A percentile compares a stretch with the other conserved stretches of the same genome.
Conservation (phyloP, 2,888 invertebrate species). For the Petrolisthes manimaculis region DNA sequence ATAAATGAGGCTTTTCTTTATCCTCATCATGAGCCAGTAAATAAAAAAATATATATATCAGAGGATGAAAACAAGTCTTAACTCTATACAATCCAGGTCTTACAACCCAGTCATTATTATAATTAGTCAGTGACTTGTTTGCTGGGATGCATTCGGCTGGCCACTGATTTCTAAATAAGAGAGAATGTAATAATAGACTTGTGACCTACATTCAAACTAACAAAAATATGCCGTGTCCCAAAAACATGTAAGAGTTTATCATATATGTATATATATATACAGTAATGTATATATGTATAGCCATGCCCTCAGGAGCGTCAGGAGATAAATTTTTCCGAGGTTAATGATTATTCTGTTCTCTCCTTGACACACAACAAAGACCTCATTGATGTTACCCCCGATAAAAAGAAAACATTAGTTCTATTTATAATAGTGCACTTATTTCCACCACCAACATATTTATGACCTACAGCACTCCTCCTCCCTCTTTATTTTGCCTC, state of each 20-base stretch:
- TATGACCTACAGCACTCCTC: too few species aligned
- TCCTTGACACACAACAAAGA: background rate
- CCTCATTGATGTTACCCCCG: too few species aligned
- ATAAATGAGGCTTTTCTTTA: background rate
- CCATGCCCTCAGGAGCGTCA: background rate
- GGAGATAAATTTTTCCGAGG: background rate
- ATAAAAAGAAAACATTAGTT: too few species aligned
- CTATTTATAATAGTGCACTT: too few species aligned
- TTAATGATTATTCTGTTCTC: background rate
- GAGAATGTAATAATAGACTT: too few species aligned
- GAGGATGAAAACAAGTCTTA: constrained; percentile 4
- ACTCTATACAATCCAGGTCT: background rate
- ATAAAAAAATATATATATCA: background rate
- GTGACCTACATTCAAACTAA: too few species aligned
- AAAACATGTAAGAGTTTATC: background rate
- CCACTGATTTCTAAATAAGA: background rate
- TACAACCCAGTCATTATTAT: background rate
- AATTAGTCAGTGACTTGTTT: constrained; percentile 43
- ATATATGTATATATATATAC: background rate
- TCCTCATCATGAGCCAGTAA: background rate
- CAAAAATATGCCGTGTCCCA: background rate
- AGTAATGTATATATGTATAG: background rate
- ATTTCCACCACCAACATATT: too few species aligned
- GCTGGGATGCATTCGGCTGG: constrained; percentile 47
- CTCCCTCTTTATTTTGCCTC: background rate